Percentiles rank a stretch among this genome's conserved stretches.
phyloP scores from a whole-genome alignment of 2,888 invertebrate genomes.

The Tachina lurida region DNA sequence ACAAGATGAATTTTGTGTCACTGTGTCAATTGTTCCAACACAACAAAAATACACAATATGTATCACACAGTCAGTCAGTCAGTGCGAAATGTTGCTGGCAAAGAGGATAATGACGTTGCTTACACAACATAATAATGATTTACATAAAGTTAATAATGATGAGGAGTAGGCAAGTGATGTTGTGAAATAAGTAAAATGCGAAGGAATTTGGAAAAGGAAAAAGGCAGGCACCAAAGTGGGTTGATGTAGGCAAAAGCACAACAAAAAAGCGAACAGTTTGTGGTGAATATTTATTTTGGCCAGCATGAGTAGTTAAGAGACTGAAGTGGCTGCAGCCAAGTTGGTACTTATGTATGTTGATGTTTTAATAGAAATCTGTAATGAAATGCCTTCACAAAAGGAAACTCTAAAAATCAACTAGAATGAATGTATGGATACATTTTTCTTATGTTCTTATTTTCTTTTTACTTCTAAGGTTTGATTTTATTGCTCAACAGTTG shows the following conservation, averaged over 20 bases:
- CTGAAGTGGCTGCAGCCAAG: not conserved
- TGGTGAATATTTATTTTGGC: not conserved
- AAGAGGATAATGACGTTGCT: constrained; percentile 28
- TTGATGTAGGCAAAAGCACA: not conserved
- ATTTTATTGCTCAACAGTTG: constrained; percentile 67
- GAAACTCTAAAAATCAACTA: constrained; percentile 36
- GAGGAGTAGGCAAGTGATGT: constrained; percentile 25
- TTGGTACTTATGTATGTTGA: not conserved
- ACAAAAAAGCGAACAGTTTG: not conserved
- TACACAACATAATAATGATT: constrained; percentile 38
- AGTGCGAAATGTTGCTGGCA: constrained; percentile 57
- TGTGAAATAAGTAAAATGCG: constrained; percentile 24
- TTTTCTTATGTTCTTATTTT: not conserved
- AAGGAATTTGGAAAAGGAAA: constrained; percentile 1
- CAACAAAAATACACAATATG: constrained; percentile 52
- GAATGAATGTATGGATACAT: constrained; percentile 5
- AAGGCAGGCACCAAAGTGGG: not conserved
- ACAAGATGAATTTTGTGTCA: constrained; percentile 72
- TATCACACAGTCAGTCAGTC: constrained; percentile 45
- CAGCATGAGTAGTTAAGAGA: not conserved
- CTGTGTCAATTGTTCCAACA: constrained; percentile 73
- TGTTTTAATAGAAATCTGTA: not conserved
- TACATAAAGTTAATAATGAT: not conserved
- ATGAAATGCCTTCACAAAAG: constrained; percentile 45
- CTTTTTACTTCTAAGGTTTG: not conserved